Base-by-base conservation (phyloP, 2,888 invertebrate species). In the Pseudolycoriella hygida region DNA sequence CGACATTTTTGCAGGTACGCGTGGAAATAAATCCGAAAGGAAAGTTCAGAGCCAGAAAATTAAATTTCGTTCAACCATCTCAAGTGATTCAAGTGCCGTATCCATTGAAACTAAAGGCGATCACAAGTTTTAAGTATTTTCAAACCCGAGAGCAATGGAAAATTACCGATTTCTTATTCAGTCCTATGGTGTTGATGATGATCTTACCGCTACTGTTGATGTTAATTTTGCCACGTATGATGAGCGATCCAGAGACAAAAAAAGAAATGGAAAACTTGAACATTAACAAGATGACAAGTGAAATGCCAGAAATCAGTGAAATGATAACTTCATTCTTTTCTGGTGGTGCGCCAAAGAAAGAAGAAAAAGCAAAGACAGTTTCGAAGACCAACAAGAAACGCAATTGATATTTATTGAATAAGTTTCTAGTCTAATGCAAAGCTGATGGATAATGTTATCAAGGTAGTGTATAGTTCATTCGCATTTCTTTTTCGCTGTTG, bases 181-280 rank as follows among this genome's bases (percentile, higher is more conserved):
- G 88, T 64, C 96, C 96, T 2, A 96, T 96, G 94, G 87, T 96
- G 4, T 72, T 97, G 50, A 96, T 96, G 87, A 97, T 96, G 94
- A 77, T 96, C 17, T 62, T 96, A 50, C 96, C 96, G 0, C 67
- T 96, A 25, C 60, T 94, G 3, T 68, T 96, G 5, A 84, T 97
- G 54, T 84, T 94, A 78, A 72, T 96, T 50, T 66, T 96, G 56
- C 94, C 96, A 1, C 94, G 93, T 64, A 80, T 96, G 76, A 87
- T 97, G 81, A 94, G 90, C 59, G 97, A 97, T 66, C 94, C 96
- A 3, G 94, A 97, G 62, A 87, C 96, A 2, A 88, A 93, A 60
- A 92, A 92, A 66, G 90, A 92, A 67, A 79, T 92, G 69, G 89
- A 94, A 65, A 90, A 93, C 34, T 17, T 46, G 12, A 85, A 79